A percentile compares a stretch with the other conserved stretches of the same genome.
Evolutionary conservation across 2,888 invertebrate genomes (phyloP).

Genomic region (Pardosa pseudoannulata): DNA sequence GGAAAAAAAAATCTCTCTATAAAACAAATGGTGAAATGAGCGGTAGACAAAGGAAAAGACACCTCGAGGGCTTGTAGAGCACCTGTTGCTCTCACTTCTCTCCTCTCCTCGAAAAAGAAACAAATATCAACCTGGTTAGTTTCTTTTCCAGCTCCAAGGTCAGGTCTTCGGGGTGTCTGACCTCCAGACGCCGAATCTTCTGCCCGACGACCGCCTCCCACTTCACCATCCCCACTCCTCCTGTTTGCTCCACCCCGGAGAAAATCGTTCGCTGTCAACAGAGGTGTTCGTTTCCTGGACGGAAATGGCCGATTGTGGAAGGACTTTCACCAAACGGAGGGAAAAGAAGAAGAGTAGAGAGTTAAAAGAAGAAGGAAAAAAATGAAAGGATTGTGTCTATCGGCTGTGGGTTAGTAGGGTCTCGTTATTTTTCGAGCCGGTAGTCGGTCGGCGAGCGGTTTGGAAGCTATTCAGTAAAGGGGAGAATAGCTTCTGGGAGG

Average conservation of each 20-base stretch:
- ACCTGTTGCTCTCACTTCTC: not conserved
- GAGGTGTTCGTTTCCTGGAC: not conserved
- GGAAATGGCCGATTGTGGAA: not conserved
- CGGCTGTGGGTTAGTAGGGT: not conserved
- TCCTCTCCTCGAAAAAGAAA: too few species aligned
- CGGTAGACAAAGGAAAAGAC: not conserved
- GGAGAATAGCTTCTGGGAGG: not conserved
- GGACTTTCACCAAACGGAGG: not conserved
- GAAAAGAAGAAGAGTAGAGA: not conserved
- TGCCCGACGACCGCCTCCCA: not conserved
- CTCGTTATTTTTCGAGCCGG: not conserved
- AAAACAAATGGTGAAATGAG: not conserved
- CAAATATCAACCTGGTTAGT: slow-evolving; percentile 7
- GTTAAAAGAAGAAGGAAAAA: not conserved
- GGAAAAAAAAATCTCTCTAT: too few species aligned
- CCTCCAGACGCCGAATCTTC: slow-evolving; percentile 1
- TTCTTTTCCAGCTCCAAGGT: not conserved
- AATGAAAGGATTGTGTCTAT: not conserved
- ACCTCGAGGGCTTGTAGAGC: not conserved
- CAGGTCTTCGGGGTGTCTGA: slow-evolving; percentile 9
- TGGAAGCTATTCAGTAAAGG: not conserved
- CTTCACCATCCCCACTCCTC: not conserved
- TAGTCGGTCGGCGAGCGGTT: not conserved
- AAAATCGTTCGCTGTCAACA: slow-evolving; percentile 1
- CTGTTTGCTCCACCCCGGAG: not conserved